Percentiles rank a stretch among this genome's conserved stretches.
Conservation (phyloP, 2,113 vertebrate genomes). For the Oxygymnocypris stewartii region DNA sequence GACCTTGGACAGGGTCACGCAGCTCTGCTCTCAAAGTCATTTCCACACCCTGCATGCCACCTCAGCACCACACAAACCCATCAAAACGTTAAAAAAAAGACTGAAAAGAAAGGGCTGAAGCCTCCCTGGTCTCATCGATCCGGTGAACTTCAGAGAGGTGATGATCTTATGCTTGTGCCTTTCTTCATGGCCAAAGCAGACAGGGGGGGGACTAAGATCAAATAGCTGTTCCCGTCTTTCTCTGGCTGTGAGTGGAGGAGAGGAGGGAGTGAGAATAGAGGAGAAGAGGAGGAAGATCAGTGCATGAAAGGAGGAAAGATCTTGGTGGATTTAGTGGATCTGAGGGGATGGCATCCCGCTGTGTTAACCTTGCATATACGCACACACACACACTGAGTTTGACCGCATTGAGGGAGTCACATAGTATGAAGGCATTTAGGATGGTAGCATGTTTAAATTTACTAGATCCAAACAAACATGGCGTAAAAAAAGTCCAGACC, state of each 20-base stretch:
- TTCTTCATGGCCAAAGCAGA: constrained; percentile 38
- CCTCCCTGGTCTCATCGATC: constrained; percentile 30
- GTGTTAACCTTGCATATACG: constrained; percentile 38
- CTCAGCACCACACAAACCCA: constrained; percentile 12
- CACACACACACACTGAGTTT: neutral
- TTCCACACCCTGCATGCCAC: constrained; percentile 27
- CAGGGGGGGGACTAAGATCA: constrained; percentile 34
- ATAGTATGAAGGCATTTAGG: neutral
- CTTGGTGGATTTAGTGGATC: constrained; percentile 53
- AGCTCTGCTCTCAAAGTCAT: constrained; percentile 33
- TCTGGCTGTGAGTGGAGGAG: constrained; percentile 28
- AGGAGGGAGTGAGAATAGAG: constrained; percentile 4
- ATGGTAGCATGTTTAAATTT: neutral
- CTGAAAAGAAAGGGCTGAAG: constrained; percentile 5
- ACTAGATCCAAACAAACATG: neutral
- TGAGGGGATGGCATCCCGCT: constrained; percentile 43
- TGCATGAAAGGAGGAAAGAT: constrained; percentile 51
- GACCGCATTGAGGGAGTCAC: neutral
- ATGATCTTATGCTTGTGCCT: constrained; percentile 39
- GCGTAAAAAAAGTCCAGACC: neutral
- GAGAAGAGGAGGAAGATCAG: constrained; percentile 43
- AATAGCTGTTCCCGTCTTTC: constrained; percentile 33
- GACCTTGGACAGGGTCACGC: constrained; percentile 30
- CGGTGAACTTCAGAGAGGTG: constrained; percentile 47
- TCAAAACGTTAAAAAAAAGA: constrained; percentile 11